These are phyloP conservation scores for Ploceus nigricollis DNA, from an alignment of 2,113 vertebrate species.

Conservation along the genomic window DNA sequence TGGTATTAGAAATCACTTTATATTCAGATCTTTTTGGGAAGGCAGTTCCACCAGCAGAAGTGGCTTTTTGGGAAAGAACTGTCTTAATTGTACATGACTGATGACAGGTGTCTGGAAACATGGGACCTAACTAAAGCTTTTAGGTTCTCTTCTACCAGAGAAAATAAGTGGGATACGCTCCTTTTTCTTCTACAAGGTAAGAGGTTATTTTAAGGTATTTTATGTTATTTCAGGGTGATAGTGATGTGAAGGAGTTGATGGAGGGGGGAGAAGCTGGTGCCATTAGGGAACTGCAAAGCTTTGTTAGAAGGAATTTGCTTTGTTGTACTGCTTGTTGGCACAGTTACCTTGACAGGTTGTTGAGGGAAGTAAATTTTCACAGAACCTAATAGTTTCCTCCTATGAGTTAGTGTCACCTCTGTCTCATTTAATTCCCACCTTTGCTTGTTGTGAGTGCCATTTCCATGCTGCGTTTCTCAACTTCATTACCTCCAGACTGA, in stretches of 20 bases:
- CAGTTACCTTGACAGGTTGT: not conserved
- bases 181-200: not conserved
- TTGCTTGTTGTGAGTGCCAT: not conserved
- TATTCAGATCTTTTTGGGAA: not conserved
- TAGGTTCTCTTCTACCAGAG: not conserved
- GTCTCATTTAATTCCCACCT: slow-evolving; percentile 41
- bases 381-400: not conserved
- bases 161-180: not conserved
- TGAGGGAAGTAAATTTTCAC: slow-evolving; percentile 4
- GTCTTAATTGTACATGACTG: not conserved
- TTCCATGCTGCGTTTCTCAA: not conserved
- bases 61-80: not conserved
- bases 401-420: not conserved
- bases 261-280: not conserved
- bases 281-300: not conserved
- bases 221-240: not conserved
- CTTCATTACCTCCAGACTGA: not conserved
- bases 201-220: not conserved
- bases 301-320: not conserved
- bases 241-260: not conserved
- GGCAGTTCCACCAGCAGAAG: not conserved
- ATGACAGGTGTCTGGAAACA: not conserved
- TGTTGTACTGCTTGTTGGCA: not conserved
- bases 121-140: not conserved
- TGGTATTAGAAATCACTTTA: not conserved